phyloP scores from a whole-genome alignment of 2,888 invertebrate genomes.

The Eupithecia subfuscata region DNA sequence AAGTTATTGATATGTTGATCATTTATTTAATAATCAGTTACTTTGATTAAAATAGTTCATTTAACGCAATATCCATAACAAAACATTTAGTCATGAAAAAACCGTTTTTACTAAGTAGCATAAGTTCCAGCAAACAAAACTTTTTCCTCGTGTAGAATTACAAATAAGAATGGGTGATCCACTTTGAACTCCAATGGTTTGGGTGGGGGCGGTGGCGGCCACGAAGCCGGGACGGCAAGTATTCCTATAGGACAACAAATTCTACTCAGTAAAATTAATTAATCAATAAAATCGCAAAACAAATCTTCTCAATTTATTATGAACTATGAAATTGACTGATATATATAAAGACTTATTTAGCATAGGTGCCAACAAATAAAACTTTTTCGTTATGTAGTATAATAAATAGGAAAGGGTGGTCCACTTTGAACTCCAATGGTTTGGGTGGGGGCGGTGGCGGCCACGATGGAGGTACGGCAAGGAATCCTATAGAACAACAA shows the following conservation, averaged over 20 bases:
- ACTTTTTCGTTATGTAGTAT: constrained; percentile 38
- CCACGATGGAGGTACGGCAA: neutral
- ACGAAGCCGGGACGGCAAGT: constrained; percentile 5
- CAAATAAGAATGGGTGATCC: constrained; percentile 42
- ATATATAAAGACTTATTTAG: constrained; percentile 17
- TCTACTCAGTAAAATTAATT: neutral
- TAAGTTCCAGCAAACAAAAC: constrained; percentile 39
- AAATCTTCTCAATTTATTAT: neutral
- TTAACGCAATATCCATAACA: neutral
- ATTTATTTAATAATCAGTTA: neutral
- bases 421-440: constrained; percentile 29
- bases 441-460: constrained; percentile 21
- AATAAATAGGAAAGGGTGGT: constrained; percentile 38
- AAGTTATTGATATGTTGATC: neutral
- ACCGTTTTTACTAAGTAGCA: neutral
- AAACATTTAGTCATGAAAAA: neutral
- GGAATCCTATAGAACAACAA: constrained; percentile 8
- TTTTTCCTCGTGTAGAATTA: constrained; percentile 46
- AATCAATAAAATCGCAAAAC: neutral
- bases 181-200: constrained; percentile 38
- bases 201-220: constrained; percentile 20
- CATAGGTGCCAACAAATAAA: constrained; percentile 36
- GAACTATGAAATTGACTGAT: neutral
- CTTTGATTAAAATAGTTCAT: neutral
- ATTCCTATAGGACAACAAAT: constrained; percentile 15